Conservation (phyloP, 1,140 invertebrate species). For the Anthonomus grandis region DNA sequence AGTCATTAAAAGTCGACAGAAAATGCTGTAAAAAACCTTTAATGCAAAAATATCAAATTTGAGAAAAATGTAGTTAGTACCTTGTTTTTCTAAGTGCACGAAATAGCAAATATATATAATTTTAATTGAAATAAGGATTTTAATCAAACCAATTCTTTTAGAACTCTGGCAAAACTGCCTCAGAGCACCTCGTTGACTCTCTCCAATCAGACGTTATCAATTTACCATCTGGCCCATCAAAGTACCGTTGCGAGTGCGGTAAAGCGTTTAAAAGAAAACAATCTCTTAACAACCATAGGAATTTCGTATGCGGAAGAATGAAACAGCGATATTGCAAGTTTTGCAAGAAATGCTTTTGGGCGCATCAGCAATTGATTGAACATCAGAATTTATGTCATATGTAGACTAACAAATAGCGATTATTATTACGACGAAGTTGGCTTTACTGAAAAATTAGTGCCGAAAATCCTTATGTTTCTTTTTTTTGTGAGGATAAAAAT, state of each 20-base stretch:
- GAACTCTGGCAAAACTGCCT: not conserved
- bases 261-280: constrained; percentile 27
- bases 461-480: too few relatives aligned
- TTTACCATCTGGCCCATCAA: not conserved
- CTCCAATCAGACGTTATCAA: not conserved
- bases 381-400: constrained; percentile 14
- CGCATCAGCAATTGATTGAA: constrained; percentile 18
- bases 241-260: constrained; percentile 22
- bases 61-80: too few relatives aligned
- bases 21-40: too few relatives aligned
- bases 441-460: too few relatives aligned
- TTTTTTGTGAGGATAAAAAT: too few relatives aligned
- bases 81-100: not conserved
- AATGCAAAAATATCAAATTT: too few relatives aligned
- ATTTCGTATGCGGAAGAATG: constrained; percentile 27
- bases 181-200: not conserved
- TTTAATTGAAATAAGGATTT: not conserved
- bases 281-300: constrained; percentile 25
- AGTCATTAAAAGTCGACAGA: too few relatives aligned
- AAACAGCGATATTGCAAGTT: constrained; percentile 19
- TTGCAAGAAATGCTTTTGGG: constrained; percentile 27
- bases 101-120: not conserved
- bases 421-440: too few relatives aligned
- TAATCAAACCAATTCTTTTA: not conserved
- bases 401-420: too few relatives aligned